Percentiles rank a stretch among this genome's conserved stretches.
These are phyloP conservation scores for Plutella xylostella DNA, from an alignment of 2,888 invertebrate genomes.

Conservation along the genomic window DNA sequence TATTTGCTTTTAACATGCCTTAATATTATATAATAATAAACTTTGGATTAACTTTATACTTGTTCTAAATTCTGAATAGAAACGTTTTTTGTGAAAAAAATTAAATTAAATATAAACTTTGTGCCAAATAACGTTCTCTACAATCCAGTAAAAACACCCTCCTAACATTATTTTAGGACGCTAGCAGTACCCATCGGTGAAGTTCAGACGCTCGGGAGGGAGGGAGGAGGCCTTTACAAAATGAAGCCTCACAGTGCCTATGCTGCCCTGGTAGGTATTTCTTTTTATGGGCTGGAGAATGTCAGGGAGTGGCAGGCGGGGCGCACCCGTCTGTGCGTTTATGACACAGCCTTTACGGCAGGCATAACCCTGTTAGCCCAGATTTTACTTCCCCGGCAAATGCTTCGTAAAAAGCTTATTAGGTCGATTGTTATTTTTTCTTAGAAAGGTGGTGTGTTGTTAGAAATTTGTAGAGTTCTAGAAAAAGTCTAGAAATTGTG, in stretches of 20 bases:
- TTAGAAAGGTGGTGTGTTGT: too few species aligned
- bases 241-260: slow-evolving; percentile 41
- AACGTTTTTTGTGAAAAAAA: not conserved
- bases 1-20: too few species aligned
- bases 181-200: not conserved
- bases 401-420: too few species aligned
- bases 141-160: too few species aligned
- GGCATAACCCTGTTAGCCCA: not conserved
- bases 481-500: too few species aligned
- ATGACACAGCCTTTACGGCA: slow-evolving; percentile 16
- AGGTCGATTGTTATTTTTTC: too few species aligned
- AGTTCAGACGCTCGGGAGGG: not conserved
- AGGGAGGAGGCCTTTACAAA: slow-evolving; percentile 49
- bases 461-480: too few species aligned
- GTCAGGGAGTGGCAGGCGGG: slow-evolving; percentile 59
- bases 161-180: too few species aligned
- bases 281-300: slow-evolving; percentile 66
- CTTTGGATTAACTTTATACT: too few species aligned
- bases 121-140: not conserved
- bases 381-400: too few species aligned
- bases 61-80: not conserved
- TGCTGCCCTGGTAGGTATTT: slow-evolving; percentile 62
- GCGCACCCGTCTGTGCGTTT: slow-evolving; percentile 29
- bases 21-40: too few species aligned
- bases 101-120: not conserved